Base-by-base conservation (phyloP, 2,113 vertebrate genomes). In the Scomber colias region DNA sequence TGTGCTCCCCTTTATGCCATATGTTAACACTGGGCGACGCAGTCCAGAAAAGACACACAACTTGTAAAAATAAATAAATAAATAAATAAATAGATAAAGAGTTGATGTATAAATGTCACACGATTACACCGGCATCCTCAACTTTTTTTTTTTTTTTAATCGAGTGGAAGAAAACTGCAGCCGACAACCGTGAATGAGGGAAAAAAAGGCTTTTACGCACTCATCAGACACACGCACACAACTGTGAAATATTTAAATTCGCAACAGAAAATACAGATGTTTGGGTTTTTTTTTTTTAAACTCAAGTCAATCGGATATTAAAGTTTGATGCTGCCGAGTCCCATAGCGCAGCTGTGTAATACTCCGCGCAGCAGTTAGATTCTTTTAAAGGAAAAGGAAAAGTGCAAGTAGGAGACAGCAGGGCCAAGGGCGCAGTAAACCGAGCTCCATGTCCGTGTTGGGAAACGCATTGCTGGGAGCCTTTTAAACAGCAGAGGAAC, bases 1-100 rank as follows among this genome's bases (percentile, higher is more conserved):
- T 96, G 96, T 96, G 96, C 95, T 94, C 91, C 90, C 90, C 94
- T 95, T 95, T 93, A 94, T 87, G 95, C 96, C 96, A 96, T 96
- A 96, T 96, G 96, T 95, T 96, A 89, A 90, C 95, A 93, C 92
- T 59, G 92, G 91, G 71, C 89, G 73, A 66, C 81, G 70, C 83
- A 92, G 61, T 93, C 93, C 87, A 84, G 86, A 94, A 93, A 88
- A 88, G 92, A 94, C 89, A 60, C 90, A 81, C 91, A 90, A 93
- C 92, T 94, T 90, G 88, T 91, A 12, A 84, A 84, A 91, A 92
- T n/a, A n/a, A n/a, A n/a, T n/a, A n/a, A n/a, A n/a, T n/a, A 87
- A 89, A 83, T 12, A 27, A 21, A 2, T 5, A 10, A 17, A 4
- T 15, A n/a, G 16, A 60, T 40, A 40, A 3, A 12, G 3, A 7